Percentiles rank a stretch among this genome's conserved stretches.
Conservation (phyloP, 2,888 invertebrate species). For the Drosophila melanosoma region DNA sequence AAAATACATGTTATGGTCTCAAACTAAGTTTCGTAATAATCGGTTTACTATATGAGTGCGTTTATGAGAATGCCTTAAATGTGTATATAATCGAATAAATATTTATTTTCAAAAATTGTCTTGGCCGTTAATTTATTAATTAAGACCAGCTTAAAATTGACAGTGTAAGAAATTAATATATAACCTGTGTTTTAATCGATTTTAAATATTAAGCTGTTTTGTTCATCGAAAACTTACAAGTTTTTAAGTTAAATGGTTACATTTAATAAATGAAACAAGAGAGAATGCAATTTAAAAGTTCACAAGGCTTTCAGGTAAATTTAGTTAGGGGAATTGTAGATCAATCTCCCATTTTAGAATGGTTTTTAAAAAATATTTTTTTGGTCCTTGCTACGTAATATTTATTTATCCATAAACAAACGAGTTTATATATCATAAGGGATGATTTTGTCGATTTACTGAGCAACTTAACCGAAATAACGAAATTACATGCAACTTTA, state of each 20-base stretch:
- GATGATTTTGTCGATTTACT: constrained; percentile 75
- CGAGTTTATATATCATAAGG: constrained; percentile 31
- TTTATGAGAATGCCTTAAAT: too few relatives aligned
- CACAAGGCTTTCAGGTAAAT: not conserved
- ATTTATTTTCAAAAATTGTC: not conserved
- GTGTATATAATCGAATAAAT: not conserved
- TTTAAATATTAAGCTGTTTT: too few relatives aligned
- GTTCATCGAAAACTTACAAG: not conserved
- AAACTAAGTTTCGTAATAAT: not conserved
- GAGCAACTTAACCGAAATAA: constrained; percentile 80
- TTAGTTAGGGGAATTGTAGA: not conserved
- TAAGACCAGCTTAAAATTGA: not conserved
- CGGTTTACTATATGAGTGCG: not conserved
- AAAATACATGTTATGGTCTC: not conserved
- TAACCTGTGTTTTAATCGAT: too few relatives aligned
- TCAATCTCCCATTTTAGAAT: not conserved
- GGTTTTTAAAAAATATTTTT: not conserved
- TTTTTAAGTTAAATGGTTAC: too few relatives aligned
- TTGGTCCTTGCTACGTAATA: constrained; percentile 3
- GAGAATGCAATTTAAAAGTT: not conserved
- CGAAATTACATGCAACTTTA: constrained; percentile 66
- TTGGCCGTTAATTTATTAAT: not conserved
- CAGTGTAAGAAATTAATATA: too few relatives aligned
- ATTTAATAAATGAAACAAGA: not conserved
- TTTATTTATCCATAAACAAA: constrained; percentile 17